Base-by-base conservation (phyloP, 2,113 vertebrate species). In the Microtus pennsylvanicus region DNA sequence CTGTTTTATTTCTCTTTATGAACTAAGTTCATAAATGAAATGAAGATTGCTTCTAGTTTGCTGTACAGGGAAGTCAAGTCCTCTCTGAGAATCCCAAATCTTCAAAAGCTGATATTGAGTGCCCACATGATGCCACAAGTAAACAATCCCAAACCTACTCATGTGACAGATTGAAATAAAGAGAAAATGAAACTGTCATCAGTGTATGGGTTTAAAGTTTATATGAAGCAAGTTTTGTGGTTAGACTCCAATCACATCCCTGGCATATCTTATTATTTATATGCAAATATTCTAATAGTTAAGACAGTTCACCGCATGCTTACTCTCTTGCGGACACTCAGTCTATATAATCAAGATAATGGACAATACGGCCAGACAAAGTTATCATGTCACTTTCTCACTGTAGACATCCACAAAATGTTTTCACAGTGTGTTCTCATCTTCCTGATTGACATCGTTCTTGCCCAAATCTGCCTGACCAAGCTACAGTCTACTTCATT, bases 361-460 rank as follows among this genome's bases (percentile, higher is more conserved):
- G 22, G 65, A 3, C 10, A 72, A 47, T 33, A 86, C 7, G 0
- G 4, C 52, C 42, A 33, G 26, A 1, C 7, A 11, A 69, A 16
- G 5, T 28, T 67, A n/a, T 65, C 21, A 61, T 81, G 35, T 69
- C 10, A 4, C 35, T 72, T 92, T 82, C 26, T 2, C 42, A 17
- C 17, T 75, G 50, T 76, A 85, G 8, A 67, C 28, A 38, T 52
- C 89, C 30, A 91, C 38, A 45, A 80, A 26, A 78, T 22, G 42
- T 50, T 28, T 58, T 24, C 47, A 4, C 42, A 65, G 14, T 24
- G 30, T 87, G 85, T 80, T 97, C 52, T 76, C 33, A 75, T 67
- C 52, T 93, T 96, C 80, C 42, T 90, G 7, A 38, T 16, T 65
- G 11, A 82, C 82, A 9, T 93, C 70, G 89, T 55, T 94, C 42